Base-by-base conservation (phyloP, 2,888 invertebrate species). In the Priocnemis perturbator region DNA sequence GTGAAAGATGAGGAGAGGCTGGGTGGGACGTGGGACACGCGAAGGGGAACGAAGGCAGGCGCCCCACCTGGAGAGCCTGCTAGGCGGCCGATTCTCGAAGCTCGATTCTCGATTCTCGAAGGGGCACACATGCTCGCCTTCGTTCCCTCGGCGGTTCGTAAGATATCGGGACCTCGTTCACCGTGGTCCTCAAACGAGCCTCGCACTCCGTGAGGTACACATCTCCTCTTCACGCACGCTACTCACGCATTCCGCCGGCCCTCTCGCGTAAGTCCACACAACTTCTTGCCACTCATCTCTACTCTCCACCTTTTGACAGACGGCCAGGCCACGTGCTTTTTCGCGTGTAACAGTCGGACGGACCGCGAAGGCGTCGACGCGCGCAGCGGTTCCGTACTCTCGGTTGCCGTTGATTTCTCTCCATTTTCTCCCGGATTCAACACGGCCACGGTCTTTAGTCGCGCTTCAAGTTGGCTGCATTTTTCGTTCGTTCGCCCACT, bases 161-260 rank as follows among this genome's bases (percentile, higher is more conserved):
- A 87, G 88, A 88, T 87, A 85, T 87, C 85, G 84, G 85, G 82
- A 85, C 85, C 87, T 86, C 86, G 85, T 86, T 86, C 87, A 82
- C 83, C 78, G 83, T 82, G 84, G 83, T 85, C 83, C 87, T 87
- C 89, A 89, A 89, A 89, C 88, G 88, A 85, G 88, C 85, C 85
- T 87, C 86, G 88, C 83, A 86, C 88, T 85, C 85, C 87, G 88
- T 77, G 82, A 85, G 81, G 84, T 82, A 86, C 86, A 86, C 87
- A 86, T 88, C 88, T 85, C 80, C 80, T 37, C 37, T 37, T 9
- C 37, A 37, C 70, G 66, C 73, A 71, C 78, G 76, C 78, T 62
- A 47, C 56, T 20, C 52, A 50, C 50, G 52, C 60, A 52, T 37
- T 37, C 60, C 15, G 56, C 57, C n/a, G 30, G 47, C 58, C 71